Evolutionary conservation across 53 echinoderm and acorn worm genomes (phyloP), one percentile per base, ranked within the genome.

Genomic region (Hippasteria phrygiana): DNA sequence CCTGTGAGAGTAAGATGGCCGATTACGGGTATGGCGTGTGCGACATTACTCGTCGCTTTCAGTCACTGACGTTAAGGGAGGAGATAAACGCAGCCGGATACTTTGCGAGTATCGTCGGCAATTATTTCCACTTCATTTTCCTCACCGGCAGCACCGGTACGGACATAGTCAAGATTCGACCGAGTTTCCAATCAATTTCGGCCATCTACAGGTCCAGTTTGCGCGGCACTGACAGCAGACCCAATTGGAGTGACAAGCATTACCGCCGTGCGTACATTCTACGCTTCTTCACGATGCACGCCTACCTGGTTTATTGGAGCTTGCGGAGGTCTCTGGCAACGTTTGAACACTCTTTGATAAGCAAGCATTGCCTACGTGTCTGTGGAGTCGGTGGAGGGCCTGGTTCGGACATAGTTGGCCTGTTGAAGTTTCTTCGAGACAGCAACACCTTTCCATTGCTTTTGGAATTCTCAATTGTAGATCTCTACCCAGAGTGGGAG

Each of bases 321-420:
- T 10, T 63, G 39, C 80, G 42, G 16, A 37, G 3, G 42, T 62
- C 80, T 41, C 18, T 40, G 0, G 12, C 34, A 7, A 0, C 8
- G 6, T 10, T 54, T 3, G 4, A 9, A 0, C 5, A 14, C n/a
- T 4, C 20, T 11, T 63, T 26, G 63, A 29, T 1, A 24, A 16
- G 0, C 12, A 27, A 43, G 4, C 12, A 20, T 16, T 31, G 2
- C 41, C 41, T 80, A 10, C 43, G 35, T 41, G 64, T 64, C 0
- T 80, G 80, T 29, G 62, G 80, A 20, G 37, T 80, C 42, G 80
- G 80, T 28, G 80, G 80, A 63, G 80, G 80, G 4, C 80, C 80
- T 43, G 67, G 67, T 12, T 36, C 67, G 34, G 67, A 66, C 35
- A 26, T 66, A 5, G 67, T 66, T 0, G 67, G 67, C 31, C 32